Evolutionary conservation across 2,113 vertebrate species (phyloP), one percentile per base, ranked within the genome.

Genomic region (Laticauda laticaudata): DNA sequence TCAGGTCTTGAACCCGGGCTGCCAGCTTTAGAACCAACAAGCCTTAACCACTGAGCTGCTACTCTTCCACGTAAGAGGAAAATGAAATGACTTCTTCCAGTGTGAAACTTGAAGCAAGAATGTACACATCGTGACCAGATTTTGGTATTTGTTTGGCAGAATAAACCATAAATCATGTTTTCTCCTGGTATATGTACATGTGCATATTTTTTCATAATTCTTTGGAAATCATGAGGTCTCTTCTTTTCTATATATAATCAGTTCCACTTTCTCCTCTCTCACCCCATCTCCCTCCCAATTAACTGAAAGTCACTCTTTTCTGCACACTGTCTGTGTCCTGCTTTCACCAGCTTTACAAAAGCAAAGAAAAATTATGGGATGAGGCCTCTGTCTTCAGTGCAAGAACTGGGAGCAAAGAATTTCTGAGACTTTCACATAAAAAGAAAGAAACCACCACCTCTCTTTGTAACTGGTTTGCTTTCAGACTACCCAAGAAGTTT

Each of bases 241-340:
- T n/a, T 15, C 26, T 21, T 7, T n/a, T 1, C 61, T 5, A 4
- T 51, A 0, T 0, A 29, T 0, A 92, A 81, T 21, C 0, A 0
- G 0, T 54, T n/a, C 15, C 86, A 34, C 20, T 1, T 88, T 81
- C 20, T 89, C 4, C 0, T 0, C 0, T n/a, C 61, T 12, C 26
- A 59, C 61, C 61, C 24, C 61, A 64, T 4, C 61, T 69, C 26
- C 29, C 11, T 12, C 61, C 29, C 11, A 20, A 54, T 0, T 5
- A 15, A n/a, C 15, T 59, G 1, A 53, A 86, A 43, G 3, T 3
- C 43, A 45, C 3, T 3, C 20, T 64, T 14, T 59, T 39, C 56
- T 26, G n/a, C 61, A n/a, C 39, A 14, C 2, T 14, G 4, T 24
- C n/a, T 85, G 18, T 56, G 48, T 91, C 45, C 26, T 26, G 39